These are phyloP conservation scores for Porites cylindrica DNA, from an alignment of 92 coral and sea anemone species.

Conservation along the genomic window DNA sequence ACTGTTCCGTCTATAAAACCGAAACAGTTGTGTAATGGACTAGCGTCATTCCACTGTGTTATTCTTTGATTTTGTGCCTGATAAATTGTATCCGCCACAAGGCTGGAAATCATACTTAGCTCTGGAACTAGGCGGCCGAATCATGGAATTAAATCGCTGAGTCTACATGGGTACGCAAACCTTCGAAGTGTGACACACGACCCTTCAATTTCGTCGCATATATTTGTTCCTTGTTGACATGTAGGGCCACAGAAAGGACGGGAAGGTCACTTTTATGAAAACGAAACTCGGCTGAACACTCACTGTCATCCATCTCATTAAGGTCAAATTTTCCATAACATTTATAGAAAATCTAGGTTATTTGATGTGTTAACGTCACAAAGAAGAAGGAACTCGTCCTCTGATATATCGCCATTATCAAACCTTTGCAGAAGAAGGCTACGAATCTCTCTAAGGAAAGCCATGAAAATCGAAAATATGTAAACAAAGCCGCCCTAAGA, in stretches of 20 bases:
- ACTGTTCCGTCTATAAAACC: too few species aligned
- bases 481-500: too few species aligned
- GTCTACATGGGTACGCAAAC: slow-evolving; percentile 6
- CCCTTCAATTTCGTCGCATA: slow-evolving; percentile 35
- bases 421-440: slow-evolving; percentile 26
- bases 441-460: slow-evolving; percentile 16
- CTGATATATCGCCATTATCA: slow-evolving; percentile 33
- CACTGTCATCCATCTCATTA: slow-evolving; percentile 53
- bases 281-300: slow-evolving; percentile 48
- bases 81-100: too few species aligned
- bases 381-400: slow-evolving; percentile 22
- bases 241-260: slow-evolving; percentile 27
- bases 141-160: too few species aligned
- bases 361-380: slow-evolving; percentile 25
- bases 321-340: slow-evolving; percentile 22
- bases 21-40: too few species aligned
- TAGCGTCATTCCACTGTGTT: too few species aligned
- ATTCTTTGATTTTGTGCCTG: too few species aligned
- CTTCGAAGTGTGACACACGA: slow-evolving; percentile 8
- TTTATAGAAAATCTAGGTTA: slow-evolving; percentile 29
- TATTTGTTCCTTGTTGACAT: slow-evolving; percentile 44
- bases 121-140: too few species aligned
- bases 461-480: too few species aligned
- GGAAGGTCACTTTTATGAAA: slow-evolving; percentile 34
- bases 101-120: too few species aligned